phyloP scores from a whole-genome alignment of 1,140 invertebrate genomes.

The Epicauta chinensis region DNA sequence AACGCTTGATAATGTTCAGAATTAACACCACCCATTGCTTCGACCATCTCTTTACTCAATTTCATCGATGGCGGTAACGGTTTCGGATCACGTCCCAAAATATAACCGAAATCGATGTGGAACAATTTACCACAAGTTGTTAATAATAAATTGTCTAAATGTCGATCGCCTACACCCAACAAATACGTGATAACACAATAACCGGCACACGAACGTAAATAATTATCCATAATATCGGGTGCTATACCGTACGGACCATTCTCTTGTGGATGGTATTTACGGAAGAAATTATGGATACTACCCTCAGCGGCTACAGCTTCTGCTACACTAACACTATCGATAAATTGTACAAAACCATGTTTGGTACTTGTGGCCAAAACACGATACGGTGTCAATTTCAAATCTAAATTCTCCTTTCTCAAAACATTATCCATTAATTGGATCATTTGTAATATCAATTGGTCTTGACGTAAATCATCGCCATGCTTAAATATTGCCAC shows the following conservation, averaged over 20 bases:
- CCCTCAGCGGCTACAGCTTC: constrained; percentile 85
- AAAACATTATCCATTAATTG: constrained; percentile 97
- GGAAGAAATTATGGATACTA: constrained; percentile 82
- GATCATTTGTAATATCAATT: constrained; percentile 95
- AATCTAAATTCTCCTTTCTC: constrained; percentile 86
- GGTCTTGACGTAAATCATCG: constrained; percentile 97
- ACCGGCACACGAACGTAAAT: constrained; percentile 94
- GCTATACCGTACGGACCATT: constrained; percentile 84
- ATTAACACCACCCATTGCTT: constrained; percentile 93
- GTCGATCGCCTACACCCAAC: constrained; percentile 94
- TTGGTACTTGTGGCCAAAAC: constrained; percentile 89
- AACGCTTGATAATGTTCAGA: constrained; percentile 95
- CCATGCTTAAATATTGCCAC: constrained; percentile 98
- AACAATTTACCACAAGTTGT: constrained; percentile 89
- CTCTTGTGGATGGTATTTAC: constrained; percentile 83
- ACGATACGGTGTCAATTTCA: constrained; percentile 93
- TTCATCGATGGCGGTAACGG: constrained; percentile 98
- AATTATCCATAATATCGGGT: constrained; percentile 95
- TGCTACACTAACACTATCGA: constrained; percentile 90
- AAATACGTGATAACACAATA: constrained; percentile 99
- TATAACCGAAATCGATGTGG: constrained; percentile 99
- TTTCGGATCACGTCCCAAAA: constrained; percentile 96
- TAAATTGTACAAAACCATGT: constrained; percentile 95
- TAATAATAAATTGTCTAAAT: constrained; percentile 94
- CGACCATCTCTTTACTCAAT: constrained; percentile 98